Base-by-base conservation (phyloP, 2,113 vertebrate genomes). In the Nothobranchius furzeri region DNA sequence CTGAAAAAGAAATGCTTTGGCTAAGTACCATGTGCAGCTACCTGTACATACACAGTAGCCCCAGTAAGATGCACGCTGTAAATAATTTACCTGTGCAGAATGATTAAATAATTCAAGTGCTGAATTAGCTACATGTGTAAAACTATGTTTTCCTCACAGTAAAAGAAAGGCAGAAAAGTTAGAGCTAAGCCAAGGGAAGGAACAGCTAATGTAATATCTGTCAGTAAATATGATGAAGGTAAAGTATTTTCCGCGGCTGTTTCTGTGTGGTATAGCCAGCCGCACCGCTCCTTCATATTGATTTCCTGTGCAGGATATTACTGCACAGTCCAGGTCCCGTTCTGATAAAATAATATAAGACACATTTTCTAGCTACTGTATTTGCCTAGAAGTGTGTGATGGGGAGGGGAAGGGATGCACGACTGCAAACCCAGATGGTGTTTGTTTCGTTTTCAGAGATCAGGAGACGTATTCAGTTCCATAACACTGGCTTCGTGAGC, bases 1-100 rank as follows among this genome's bases (percentile, higher is more conserved):
- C 46, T 12, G 60, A 62, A 78, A 76, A 71, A 55, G n/a, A 55
- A n/a, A 13, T 7, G 4, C 37, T 35, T 25, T 0, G 54, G 25
- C 49, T 20, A 40, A 59, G 13, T 48, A 70, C 64, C 25, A 54
- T 36, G 30, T 55, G 50, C 47, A 30, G 35, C 60, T 53, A 59
- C 60, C 54, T 54, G 42, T 35, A 25, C 4, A 37, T 37, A 1
- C 36, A 37, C 37, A 37, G 60, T 15, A 51, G 56, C 51, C 64
- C 56, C 58, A 60, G 64, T 54, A 58, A 57, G 45, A 59, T 45
- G 43, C 52, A 57, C 37, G 51, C 24, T 12, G 71, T 93, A 75
- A 92, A 92, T 92, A 86, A 92, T 91, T 91, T 64, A 91, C 79
- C 46, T 69, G 48, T 50, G 55, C 76, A 65, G 66, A 73, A 57